These are phyloP conservation scores for Ceratotherium simum DNA, from an alignment of 2,113 vertebrate species.

Conservation along the genomic window DNA sequence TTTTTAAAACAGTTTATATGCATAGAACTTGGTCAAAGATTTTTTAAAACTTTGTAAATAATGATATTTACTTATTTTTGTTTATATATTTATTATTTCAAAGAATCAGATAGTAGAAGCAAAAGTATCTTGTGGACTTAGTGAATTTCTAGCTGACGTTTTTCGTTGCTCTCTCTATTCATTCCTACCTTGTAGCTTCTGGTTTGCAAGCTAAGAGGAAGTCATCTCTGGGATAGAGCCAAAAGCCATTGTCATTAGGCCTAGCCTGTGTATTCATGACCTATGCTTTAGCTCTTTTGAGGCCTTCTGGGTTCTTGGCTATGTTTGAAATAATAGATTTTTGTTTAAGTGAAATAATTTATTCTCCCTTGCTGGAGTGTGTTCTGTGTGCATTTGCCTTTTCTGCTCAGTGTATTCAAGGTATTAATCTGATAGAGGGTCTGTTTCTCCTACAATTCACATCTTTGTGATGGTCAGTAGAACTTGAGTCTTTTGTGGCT, in stretches of 20 bases:
- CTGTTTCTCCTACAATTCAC: background rate
- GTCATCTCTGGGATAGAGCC: background rate
- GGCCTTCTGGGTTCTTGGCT: background rate
- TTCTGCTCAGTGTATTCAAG: background rate
- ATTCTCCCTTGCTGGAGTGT: background rate
- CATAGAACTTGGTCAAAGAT: background rate
- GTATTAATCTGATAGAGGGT: background rate
- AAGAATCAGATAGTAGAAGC: background rate
- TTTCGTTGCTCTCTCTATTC: background rate
- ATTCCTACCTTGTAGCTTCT: background rate
- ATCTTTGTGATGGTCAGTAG: background rate
- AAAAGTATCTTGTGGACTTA: background rate
- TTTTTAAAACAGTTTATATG: background rate
- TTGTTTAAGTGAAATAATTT: background rate
- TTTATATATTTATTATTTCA: background rate
- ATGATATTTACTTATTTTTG: background rate
- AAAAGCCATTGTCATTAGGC: background rate
- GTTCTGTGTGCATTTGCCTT: background rate
- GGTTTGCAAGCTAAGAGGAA: background rate
- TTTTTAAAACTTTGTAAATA: background rate
- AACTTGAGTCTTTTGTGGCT: background rate
- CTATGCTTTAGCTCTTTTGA: background rate
- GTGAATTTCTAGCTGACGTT: background rate
- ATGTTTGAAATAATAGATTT: background rate
- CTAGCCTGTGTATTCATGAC: background rate